Conservation (phyloP, 2,113 vertebrate species). For the Madoqua kirkii region DNA sequence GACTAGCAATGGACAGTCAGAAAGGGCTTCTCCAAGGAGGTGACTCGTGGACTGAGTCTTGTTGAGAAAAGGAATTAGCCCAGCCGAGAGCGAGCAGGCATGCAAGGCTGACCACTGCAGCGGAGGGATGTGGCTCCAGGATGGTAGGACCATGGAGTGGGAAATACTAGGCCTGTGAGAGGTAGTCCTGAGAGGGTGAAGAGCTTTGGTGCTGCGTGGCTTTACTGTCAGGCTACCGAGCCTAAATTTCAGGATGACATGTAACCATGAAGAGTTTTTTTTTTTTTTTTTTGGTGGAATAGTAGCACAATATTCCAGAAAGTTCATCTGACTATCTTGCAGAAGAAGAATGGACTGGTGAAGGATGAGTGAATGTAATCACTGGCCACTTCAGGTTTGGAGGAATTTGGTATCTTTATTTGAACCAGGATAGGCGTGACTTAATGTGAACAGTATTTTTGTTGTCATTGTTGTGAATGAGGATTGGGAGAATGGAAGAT, state of each 20-base stretch:
- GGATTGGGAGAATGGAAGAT: neutral
- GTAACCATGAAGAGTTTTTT: neutral
- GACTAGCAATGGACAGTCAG: neutral
- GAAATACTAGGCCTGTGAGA: neutral
- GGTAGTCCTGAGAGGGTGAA: rapidly evolving
- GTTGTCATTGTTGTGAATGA: neutral
- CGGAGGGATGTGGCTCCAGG: neutral
- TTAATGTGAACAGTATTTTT: neutral
- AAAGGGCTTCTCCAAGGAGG: neutral
- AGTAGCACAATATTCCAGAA: neutral
- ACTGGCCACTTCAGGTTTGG: neutral
- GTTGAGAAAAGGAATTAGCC: neutral
- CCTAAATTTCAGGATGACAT: neutral
- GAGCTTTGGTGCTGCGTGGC: neutral
- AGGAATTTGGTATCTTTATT: neutral
- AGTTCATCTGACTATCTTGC: neutral
- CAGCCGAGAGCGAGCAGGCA: neutral
- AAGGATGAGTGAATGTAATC: neutral
- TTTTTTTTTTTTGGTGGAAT: neutral
- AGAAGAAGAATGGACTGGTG: neutral
- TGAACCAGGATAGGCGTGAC: neutral
- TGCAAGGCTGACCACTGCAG: neutral
- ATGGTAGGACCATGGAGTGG: too few species aligned
- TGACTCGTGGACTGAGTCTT: neutral
- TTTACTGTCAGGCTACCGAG: neutral